Evolutionary conservation across 2,797 vertebrate genomes (phyloP), one percentile per base, ranked within the genome.

Genomic region (Dicrostonyx torquatus): DNA sequence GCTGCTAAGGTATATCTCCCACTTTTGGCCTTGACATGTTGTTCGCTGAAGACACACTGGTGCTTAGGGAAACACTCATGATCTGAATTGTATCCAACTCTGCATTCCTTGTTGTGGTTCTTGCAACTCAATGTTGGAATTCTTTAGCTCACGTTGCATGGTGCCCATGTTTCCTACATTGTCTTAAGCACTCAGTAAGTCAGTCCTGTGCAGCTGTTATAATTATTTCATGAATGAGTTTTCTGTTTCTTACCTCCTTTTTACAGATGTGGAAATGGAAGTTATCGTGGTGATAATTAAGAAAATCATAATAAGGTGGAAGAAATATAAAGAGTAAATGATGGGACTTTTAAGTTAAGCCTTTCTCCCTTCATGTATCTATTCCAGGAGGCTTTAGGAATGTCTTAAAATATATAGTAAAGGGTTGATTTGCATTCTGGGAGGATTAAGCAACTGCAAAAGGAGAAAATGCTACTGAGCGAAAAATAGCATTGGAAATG

Each of bases 401-500:
- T 89, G 29, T 45, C 83, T 93, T 66, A 29, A 48, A 87, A 13
- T 89, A 66, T 4, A 37, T 68, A 62, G 76, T 72, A 45, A 87
- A 93, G 48, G 26, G 6, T 62, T 93, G 87, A 43, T 82, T 50
- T 96, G 37, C 86, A 48, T 73, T 91, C 77, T 87, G 1, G 50
- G 53, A 50, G 60, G 45, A 73, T 87, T 94, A 60, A 78, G 24
- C 86, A 50, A 70, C 43, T 64, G 37, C 45, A 34, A 75, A 92
- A 89, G 37, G 34, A 91, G 66, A 94, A 94, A 96, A 94, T 89
- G 48, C 53, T 84, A 89, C 31, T n/a, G 24, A 62, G 24, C 62
- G 77, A 92, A 90, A 97, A 89, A 92, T 90, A 91, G 60, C 37
- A 84, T 70, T 91, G 76, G 89, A 72, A 77, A 43, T 80, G 73